Evolutionary conservation across 2,797 vertebrate species (phyloP).

Genomic region (Mormyrus proboscirostris): DNA sequence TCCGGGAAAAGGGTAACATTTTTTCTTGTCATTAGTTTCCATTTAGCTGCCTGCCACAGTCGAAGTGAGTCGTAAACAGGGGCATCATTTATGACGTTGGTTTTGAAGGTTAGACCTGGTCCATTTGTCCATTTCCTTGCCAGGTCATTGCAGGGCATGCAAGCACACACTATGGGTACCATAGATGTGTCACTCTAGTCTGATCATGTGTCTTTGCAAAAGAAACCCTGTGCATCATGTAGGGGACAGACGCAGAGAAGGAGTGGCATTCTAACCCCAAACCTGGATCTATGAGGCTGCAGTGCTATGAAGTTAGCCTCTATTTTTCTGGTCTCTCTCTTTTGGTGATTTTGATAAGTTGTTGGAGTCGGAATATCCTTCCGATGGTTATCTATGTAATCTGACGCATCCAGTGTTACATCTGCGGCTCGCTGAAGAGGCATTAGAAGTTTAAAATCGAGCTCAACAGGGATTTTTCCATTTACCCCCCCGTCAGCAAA

Average conservation of each 20-base stretch:
- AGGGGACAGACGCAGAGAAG: neutral
- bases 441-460: neutral
- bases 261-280: neutral
- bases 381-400: neutral
- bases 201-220: neutral
- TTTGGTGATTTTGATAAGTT: neutral
- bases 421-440: neutral
- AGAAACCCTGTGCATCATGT: neutral
- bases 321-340: neutral
- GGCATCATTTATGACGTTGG: neutral
- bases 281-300: neutral
- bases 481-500: neutral
- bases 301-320: neutral
- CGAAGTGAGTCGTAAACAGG: neutral
- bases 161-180: neutral
- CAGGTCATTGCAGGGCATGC: neutral
- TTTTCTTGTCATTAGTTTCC: neutral
- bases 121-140: neutral
- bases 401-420: neutral
- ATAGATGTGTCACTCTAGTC: neutral
- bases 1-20: neutral
- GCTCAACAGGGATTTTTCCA: conserved; percentile 2
- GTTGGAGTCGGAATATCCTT: neutral
- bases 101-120: neutral
- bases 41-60: neutral